Evolutionary conservation across 1,140 invertebrate species (phyloP).

Genomic region (Trachelipus rathkii): DNA sequence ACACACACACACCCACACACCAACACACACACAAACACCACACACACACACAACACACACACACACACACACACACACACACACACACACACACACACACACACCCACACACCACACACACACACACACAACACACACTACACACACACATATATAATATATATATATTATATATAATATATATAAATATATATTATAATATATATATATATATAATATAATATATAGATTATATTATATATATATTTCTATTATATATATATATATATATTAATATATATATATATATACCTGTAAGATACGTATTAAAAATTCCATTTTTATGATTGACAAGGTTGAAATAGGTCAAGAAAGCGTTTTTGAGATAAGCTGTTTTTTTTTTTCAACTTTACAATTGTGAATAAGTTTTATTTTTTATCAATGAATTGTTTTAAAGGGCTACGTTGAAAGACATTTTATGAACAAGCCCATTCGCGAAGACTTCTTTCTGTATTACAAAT

Average conservation of each 20-base stretch:
- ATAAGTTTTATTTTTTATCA: no score
- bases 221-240: background rate
- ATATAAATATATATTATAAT: no score
- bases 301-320: background rate
- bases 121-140: background rate
- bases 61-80: no score
- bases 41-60: no score
- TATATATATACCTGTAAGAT: background rate
- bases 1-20: no score
- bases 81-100: no score
- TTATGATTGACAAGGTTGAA: slow-evolving; percentile 1
- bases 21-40: no score
- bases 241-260: slow-evolving; percentile 7
- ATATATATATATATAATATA: no score
- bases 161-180: no score
- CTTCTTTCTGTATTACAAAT: background rate
- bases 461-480: background rate
- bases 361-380: background rate
- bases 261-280: slow-evolving; percentile 4
- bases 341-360: background rate
- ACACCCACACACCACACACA: no score
- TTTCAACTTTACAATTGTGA: background rate
- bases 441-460: slow-evolving; percentile 3
- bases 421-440: background rate
- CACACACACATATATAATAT: no score